phyloP scores from a whole-genome alignment of 2,797 vertebrate species.

The Artibeus lituratus region DNA sequence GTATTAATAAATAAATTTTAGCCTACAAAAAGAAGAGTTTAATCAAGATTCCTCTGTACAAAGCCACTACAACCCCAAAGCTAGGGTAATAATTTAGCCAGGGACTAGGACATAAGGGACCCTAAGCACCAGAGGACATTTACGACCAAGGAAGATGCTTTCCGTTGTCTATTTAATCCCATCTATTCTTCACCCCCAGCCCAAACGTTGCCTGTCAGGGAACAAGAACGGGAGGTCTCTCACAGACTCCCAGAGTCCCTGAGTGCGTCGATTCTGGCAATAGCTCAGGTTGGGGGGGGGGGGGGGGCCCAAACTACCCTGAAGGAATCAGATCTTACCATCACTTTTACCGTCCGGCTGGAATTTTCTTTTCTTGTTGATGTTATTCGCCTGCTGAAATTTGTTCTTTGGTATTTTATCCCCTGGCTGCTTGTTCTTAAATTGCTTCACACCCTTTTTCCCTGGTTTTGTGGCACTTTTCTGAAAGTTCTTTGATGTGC shows the following conservation, averaged over 20 bases:
- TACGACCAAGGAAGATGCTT: background rate
- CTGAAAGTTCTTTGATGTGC: conserved; percentile 76
- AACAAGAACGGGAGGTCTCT: background rate
- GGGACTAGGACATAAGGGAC: background rate
- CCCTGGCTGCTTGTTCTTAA: conserved; percentile 78
- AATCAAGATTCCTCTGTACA: background rate
- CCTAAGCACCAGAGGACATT: background rate
- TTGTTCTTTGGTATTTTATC: conserved; percentile 78
- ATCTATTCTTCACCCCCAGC: background rate
- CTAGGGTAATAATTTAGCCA: background rate
- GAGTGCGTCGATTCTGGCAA: rapidly evolving
- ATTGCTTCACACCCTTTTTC: conserved; percentile 76
- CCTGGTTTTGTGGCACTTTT: conserved; percentile 76
- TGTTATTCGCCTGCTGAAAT: conserved; percentile 58
- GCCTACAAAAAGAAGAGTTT: background rate
- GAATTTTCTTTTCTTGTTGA: conserved; percentile 67
- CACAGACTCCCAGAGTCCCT: background rate
- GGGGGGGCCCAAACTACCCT: rapidly evolving
- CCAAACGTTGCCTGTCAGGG: background rate
- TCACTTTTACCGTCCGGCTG: conserved; percentile 37
- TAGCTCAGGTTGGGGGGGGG: rapidly evolving
- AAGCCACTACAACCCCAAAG: background rate
- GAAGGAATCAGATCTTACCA: conserved; percentile 32
- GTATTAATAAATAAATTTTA: background rate
- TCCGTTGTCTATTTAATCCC: background rate